These are phyloP conservation scores for Sericinus montela DNA, from an alignment of 2,888 invertebrate species.

Conservation along the genomic window DNA sequence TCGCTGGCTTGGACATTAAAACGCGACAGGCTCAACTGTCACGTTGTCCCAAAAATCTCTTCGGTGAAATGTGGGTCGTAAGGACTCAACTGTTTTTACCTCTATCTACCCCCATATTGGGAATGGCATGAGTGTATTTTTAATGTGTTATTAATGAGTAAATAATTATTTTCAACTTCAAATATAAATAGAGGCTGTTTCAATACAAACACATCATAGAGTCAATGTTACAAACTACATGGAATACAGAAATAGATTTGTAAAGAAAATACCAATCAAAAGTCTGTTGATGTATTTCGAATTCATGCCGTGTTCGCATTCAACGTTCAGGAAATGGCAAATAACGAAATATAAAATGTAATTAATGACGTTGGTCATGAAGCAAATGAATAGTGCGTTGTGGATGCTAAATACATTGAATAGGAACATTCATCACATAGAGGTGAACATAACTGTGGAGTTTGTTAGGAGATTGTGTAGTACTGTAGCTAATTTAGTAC, in stretches of 20 bases:
- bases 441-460: constrained; percentile 4
- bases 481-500: constrained; percentile 11
- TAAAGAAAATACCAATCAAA: constrained; percentile 9
- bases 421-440: constrained; percentile 11
- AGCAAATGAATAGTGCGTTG: constrained; percentile 14
- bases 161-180: too few species aligned
- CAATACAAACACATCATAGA: constrained; percentile 8
- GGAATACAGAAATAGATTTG: constrained; percentile 12
- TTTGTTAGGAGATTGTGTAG: constrained; percentile 16
- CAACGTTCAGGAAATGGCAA: constrained; percentile 16
- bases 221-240: not conserved
- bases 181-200: too few species aligned
- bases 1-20: too few species aligned
- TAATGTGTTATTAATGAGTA: too few species aligned
- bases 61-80: too few species aligned
- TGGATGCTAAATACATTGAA: constrained; percentile 13
- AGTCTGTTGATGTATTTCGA: constrained; percentile 8
- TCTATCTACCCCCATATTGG: too few species aligned
- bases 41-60: too few species aligned
- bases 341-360: constrained; percentile 18
- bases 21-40: too few species aligned
- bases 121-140: too few species aligned
- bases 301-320: constrained; percentile 16
- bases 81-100: too few species aligned
- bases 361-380: constrained; percentile 15